A percentile compares a stretch with the other conserved stretches of the same genome.
These are phyloP conservation scores for Hybognathus amarus DNA, from an alignment of 2,797 vertebrate genomes.

Conservation along the genomic window DNA sequence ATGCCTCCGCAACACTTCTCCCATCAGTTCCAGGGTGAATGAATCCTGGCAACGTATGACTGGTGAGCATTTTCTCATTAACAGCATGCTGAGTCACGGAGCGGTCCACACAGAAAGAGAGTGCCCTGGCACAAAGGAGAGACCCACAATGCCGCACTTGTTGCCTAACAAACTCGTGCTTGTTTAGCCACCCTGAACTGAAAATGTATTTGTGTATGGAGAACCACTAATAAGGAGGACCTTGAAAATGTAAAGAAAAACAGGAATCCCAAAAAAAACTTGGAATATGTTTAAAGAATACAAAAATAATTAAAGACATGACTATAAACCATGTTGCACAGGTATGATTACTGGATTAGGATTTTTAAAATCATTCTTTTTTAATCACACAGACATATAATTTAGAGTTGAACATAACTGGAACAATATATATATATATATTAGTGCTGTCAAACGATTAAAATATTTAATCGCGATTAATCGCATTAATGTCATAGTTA, in stretches of 20 bases:
- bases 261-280: background rate
- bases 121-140: constrained; percentile 51
- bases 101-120: constrained; percentile 20
- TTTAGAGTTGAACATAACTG: too few species aligned
- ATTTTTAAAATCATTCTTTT: too few species aligned
- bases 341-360: background rate
- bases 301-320: background rate
- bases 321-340: background rate
- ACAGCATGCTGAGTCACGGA: constrained; percentile 60
- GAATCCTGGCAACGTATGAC: constrained; percentile 53
- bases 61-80: constrained; percentile 59
- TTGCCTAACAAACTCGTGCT: constrained; percentile 64
- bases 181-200: constrained; percentile 59
- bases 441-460: too few species aligned
- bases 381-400: too few species aligned
- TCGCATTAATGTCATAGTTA: too few species aligned
- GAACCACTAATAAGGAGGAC: constrained; percentile 37
- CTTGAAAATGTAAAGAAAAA: constrained; percentile 40
- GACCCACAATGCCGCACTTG: constrained; percentile 64
- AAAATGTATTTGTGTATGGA: constrained; percentile 44
- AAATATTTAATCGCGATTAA: too few species aligned
- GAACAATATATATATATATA: too few species aligned
- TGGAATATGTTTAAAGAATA: background rate
- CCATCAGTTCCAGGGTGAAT: constrained; percentile 52
- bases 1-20: constrained; percentile 53